These are phyloP conservation scores for Leucophenga montana DNA, from an alignment of 2,888 invertebrate species.

Conservation along the genomic window DNA sequence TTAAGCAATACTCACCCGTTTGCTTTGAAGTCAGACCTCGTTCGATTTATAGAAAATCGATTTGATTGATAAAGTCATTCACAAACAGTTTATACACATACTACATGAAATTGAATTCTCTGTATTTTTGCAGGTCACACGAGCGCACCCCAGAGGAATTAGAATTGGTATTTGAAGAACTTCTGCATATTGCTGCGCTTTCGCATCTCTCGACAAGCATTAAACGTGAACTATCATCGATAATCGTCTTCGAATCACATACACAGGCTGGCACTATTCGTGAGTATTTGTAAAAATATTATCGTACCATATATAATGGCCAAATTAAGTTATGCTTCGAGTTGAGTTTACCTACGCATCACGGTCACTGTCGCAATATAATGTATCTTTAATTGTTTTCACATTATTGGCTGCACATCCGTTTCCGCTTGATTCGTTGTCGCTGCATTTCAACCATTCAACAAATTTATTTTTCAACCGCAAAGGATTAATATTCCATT, in stretches of 20 bases:
- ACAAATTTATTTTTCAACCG: too few species aligned
- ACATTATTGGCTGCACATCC: not conserved
- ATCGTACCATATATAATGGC: not conserved
- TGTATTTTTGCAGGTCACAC: slow-evolving; percentile 76
- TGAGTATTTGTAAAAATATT: slow-evolving; percentile 74
- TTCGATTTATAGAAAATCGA: not conserved
- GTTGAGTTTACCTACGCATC: not conserved
- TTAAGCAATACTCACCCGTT: not conserved
- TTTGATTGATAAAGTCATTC: not conserved
- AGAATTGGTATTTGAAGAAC: slow-evolving; percentile 87
- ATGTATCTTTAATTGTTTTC: not conserved
- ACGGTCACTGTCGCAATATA: too few species aligned
- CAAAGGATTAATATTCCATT: too few species aligned
- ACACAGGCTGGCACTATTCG: slow-evolving; percentile 83
- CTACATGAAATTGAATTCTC: not conserved
- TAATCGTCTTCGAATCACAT: slow-evolving; percentile 87
- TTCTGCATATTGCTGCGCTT: slow-evolving; percentile 86
- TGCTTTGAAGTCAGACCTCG: not conserved
- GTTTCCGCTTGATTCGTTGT: not conserved
- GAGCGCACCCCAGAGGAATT: slow-evolving; percentile 85
- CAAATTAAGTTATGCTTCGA: not conserved
- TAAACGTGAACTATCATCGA: slow-evolving; percentile 84
- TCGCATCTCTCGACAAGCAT: slow-evolving; percentile 87
- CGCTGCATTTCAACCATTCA: not conserved
- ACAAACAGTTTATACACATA: not conserved